Evolutionary conservation across 2,113 vertebrate species (phyloP).

Genomic region (Bufo gargarizans): DNA sequence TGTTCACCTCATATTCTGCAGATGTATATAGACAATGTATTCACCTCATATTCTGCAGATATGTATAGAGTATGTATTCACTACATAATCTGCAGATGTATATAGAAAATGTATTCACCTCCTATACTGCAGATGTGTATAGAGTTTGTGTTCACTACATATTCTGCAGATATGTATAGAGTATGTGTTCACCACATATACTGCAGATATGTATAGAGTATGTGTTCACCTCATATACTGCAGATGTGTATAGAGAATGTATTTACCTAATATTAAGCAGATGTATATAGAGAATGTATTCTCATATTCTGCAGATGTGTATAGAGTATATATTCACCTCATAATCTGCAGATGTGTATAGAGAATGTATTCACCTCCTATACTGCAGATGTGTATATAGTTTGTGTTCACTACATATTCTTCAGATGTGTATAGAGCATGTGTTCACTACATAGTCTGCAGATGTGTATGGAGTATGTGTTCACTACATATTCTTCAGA

Average conservation of each 20-base stretch:
- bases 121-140: background rate
- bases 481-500: background rate
- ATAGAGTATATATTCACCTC: background rate
- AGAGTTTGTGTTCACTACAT: background rate
- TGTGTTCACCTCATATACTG: too few species aligned
- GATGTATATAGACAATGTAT: background rate
- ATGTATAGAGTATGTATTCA: background rate
- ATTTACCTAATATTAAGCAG: too few species aligned
- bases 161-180: too few species aligned
- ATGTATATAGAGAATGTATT: too few species aligned
- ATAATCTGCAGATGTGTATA: background rate
- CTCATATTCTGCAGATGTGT: too few species aligned
- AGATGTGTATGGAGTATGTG: background rate
- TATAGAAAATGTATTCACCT: background rate
- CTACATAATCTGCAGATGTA: background rate
- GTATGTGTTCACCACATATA: too few species aligned
- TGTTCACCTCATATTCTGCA: background rate
- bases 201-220: too few species aligned
- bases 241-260: too few species aligned
- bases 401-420: background rate
- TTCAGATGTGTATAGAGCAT: background rate
- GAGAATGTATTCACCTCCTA: background rate
- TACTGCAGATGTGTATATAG: background rate
- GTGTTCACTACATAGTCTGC: background rate
- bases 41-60: background rate